Evolutionary conservation across 1,140 invertebrate genomes (phyloP).

Genomic region (Psix sp.): DNA sequence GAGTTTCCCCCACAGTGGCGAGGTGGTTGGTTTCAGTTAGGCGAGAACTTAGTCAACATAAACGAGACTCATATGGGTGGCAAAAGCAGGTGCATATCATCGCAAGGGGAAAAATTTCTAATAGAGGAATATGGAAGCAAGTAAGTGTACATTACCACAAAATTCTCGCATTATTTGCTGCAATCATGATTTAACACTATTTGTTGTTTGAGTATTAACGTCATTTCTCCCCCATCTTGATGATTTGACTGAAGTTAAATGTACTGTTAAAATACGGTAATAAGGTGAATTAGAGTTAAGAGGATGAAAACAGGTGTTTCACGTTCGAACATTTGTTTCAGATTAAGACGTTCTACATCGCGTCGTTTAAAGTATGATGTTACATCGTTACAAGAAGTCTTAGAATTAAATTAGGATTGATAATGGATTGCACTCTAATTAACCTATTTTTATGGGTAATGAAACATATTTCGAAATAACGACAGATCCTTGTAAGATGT

Average conservation of each 20-base stretch:
- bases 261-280: conserved; percentile 35
- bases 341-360: conserved; percentile 33
- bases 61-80: conserved; percentile 83
- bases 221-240: too few species aligned
- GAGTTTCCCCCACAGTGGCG: conserved; percentile 85
- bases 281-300: conserved; percentile 42
- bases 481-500: too few species aligned
- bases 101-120: conserved; percentile 85
- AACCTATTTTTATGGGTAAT: too few species aligned
- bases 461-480: too few species aligned
- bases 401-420: not conserved
- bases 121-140: conserved; percentile 79
- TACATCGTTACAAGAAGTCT: not conserved
- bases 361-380: conserved; percentile 13
- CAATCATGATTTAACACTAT: conserved; percentile 33
- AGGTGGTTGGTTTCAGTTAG: conserved; percentile 88
- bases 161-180: conserved; percentile 7
- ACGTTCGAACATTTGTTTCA: conserved; percentile 35
- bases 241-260: conserved; percentile 35
- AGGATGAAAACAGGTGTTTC: conserved; percentile 47
- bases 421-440: too few species aligned
- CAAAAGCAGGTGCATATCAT: conserved; percentile 85
- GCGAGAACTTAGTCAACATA: conserved; percentile 81
- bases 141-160: conserved; percentile 76
- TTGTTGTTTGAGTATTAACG: conserved; percentile 30